phyloP scores from a whole-genome alignment of 2,888 invertebrate species.

The Caenorhabditis doughertyi region DNA sequence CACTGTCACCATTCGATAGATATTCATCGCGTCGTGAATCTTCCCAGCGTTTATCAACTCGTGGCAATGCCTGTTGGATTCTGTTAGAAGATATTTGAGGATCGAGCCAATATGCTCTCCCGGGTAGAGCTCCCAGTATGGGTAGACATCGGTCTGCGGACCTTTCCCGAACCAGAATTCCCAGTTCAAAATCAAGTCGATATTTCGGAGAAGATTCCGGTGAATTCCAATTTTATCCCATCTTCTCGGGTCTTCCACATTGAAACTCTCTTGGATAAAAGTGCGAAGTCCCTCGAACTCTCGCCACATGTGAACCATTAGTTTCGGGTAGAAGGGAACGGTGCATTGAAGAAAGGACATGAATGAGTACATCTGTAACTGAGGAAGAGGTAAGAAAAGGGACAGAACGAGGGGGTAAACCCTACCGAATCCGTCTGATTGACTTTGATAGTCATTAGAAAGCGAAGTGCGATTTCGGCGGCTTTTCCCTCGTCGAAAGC shows the following conservation, averaged over 20 bases:
- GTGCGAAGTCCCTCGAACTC: constrained; percentile 48
- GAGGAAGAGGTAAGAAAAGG: not conserved
- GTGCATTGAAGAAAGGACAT: constrained; percentile 35
- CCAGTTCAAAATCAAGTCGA: constrained; percentile 14
- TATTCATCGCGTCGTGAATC: not conserved
- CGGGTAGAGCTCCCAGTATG: constrained; percentile 33
- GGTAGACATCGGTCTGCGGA: not conserved
- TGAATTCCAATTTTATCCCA: constrained; percentile 6
- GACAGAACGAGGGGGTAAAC: not conserved
- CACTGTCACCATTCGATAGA: not conserved
- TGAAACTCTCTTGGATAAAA: constrained; percentile 25
- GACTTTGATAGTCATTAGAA: constrained; percentile 30
- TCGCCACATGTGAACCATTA: constrained; percentile 55
- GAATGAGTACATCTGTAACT: constrained; percentile 38
- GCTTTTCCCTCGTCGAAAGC: constrained; percentile 65
- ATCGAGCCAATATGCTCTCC: constrained; percentile 34
- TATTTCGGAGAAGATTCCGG: constrained; percentile 42
- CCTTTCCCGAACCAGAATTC: constrained; percentile 60
- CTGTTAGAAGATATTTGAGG: not conserved
- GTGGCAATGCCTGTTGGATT: not conserved
- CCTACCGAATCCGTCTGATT: constrained; percentile 15
- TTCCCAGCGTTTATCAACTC: not conserved
- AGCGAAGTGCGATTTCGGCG: constrained; percentile 69
- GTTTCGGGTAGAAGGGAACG: constrained; percentile 47
- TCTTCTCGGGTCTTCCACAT: not conserved